Base-by-base conservation (phyloP, 2,888 invertebrate species). In the Aethes cnicana region DNA sequence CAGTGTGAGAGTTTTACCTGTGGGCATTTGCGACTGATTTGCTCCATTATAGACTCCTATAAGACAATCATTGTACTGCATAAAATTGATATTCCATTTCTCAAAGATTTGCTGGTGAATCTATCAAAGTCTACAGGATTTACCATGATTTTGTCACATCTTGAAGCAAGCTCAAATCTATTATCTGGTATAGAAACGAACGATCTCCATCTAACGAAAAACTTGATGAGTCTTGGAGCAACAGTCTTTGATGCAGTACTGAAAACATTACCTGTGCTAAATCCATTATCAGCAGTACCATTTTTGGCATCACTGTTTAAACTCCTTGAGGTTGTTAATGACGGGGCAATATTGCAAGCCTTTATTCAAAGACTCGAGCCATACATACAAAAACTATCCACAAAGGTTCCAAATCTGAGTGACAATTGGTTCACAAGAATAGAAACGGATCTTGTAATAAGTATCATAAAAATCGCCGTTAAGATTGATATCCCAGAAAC, bases 351-450 rank as follows among this genome's bases (percentile, higher is more conserved):
- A 9, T 78, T 84, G 47, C 62, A 78, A 25, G 46, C 61, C 12
- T 91, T 90, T 61, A 61, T 92, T 16, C 69, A 70, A 68, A 81
- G 69, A 63, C 76, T 70, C 41, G 63, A 61, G 48, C 64, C 62
- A n/a, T 92, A 92, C 68, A 68, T 92, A 14, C 72, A 67, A 44
- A 72, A 70, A 43, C 56, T 92, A 9, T 77, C 80, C 4, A 72
- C 68, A 12, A 73, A 58, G 48, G 49, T 61, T 12, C 84, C 82
- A 47, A 81, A 79, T 62, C 74, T 92, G n/a, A 84, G 81, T 50
- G 84, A 84, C 33, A 92, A 92, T 67, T 92, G 92, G 92, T 92
- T 92, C 67, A 92, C 92, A 0, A 92, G 92, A 81, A 86, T 91
- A 62, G 94, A 94, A 79, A 85, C 90, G 5, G 85, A 90, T 53